These are phyloP conservation scores for Caerostris darwini DNA, from an alignment of 1,140 invertebrate genomes.

Conservation along the genomic window DNA sequence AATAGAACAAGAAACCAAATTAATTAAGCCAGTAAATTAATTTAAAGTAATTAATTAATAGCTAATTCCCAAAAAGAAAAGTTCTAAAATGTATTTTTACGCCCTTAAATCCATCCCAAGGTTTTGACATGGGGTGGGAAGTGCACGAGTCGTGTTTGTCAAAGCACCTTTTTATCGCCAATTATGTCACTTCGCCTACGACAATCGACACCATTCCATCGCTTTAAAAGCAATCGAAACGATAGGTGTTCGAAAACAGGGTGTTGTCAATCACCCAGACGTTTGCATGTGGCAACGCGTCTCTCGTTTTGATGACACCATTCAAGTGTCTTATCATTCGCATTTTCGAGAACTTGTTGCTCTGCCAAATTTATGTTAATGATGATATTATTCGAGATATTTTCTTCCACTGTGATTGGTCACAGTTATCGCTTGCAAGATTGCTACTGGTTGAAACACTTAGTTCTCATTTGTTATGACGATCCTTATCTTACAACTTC, in stretches of 20 bases:
- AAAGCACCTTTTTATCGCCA: background rate
- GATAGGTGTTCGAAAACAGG: background rate
- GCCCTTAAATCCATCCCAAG: no score
- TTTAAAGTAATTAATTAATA: no score
- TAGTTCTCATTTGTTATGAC: background rate
- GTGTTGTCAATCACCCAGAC: background rate
- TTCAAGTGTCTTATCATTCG: background rate
- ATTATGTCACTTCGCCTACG: background rate
- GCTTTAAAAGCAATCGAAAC: background rate
- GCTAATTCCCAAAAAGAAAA: no score
- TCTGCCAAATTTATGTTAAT: background rate
- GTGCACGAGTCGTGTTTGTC: no score
- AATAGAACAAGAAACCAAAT: no score
- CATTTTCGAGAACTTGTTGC: background rate
- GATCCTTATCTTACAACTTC: background rate
- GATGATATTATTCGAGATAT: background rate
- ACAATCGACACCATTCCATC: slow-evolving; percentile 6
- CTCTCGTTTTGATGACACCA: background rate
- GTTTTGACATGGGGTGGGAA: no score
- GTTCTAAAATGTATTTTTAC: no score
- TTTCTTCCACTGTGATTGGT: background rate
- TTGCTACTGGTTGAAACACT: background rate
- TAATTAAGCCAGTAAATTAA: no score
- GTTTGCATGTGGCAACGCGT: background rate
- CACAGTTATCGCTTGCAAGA: background rate